A percentile compares a stretch with the other conserved stretches of the same genome.
Conservation (phyloP, 2,888 invertebrate genomes). For the Leptopilina drosophilae region DNA sequence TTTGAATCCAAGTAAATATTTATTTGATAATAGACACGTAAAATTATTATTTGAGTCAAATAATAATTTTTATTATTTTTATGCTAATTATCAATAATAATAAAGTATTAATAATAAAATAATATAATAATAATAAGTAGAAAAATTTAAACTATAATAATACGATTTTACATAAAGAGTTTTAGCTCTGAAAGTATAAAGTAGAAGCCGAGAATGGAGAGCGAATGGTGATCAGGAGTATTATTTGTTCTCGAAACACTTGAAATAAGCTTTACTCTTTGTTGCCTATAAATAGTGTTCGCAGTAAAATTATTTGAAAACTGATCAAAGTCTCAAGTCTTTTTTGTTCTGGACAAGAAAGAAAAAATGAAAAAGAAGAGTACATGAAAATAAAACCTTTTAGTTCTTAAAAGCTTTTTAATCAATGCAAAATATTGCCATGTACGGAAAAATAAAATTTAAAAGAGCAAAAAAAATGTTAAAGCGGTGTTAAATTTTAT, state of each 20-base stretch:
- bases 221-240: background rate
- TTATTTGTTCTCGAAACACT: constrained; percentile 17
- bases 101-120: too few species aligned
- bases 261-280: constrained; percentile 8
- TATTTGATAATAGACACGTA: too few species aligned
- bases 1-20: too few species aligned
- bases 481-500: too few species aligned
- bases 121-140: too few species aligned
- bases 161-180: background rate
- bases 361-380: background rate
- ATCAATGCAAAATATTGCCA: too few species aligned
- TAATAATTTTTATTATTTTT: too few species aligned
- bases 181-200: background rate
- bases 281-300: constrained; percentile 9
- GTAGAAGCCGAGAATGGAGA: background rate
- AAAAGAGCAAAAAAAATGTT: too few species aligned
- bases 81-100: too few species aligned
- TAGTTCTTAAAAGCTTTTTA: too few species aligned
- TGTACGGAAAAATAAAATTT: too few species aligned
- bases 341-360: background rate
- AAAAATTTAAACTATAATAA: background rate
- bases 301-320: background rate
- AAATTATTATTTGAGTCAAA: too few species aligned
- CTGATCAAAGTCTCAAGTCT: background rate
- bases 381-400: background rate